Evolutionary conservation across 2,888 invertebrate species (phyloP).

Genomic region (Pachycephus smyrnensis): DNA sequence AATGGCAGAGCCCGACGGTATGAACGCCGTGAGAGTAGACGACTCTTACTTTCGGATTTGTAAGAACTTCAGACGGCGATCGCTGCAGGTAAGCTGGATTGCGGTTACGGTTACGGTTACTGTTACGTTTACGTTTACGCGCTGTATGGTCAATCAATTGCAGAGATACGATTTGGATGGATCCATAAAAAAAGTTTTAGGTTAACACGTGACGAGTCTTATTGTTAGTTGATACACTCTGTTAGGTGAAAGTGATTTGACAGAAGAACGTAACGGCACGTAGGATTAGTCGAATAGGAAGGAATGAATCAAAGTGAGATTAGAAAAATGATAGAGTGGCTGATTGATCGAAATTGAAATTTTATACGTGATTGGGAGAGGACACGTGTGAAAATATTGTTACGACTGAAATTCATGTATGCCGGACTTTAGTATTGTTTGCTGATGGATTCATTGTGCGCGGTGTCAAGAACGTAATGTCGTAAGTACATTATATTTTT

Average conservation of each 20-base stretch:
- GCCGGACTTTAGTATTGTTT: neutral
- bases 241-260: neutral
- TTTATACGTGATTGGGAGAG: neutral
- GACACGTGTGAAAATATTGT: neutral
- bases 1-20: slow-evolving; percentile 20
- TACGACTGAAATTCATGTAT: neutral
- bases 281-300: neutral
- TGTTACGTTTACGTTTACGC: neutral
- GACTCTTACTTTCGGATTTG: slow-evolving; percentile 49
- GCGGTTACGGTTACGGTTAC: neutral
- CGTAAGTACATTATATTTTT: neutral
- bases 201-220: neutral
- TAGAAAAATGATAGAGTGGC: neutral
- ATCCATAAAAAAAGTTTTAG: neutral
- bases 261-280: neutral
- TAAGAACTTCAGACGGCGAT: slow-evolving; percentile 26
- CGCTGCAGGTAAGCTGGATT: neutral
- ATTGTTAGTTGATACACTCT: neutral
- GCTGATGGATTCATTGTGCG: neutral
- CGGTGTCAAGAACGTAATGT: neutral
- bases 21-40: neutral
- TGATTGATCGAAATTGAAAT: neutral
- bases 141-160: neutral
- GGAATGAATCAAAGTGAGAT: neutral
- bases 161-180: neutral